Evolutionary conservation across 1,140 invertebrate genomes (phyloP).

Genomic region (Gryon sp.): DNA sequence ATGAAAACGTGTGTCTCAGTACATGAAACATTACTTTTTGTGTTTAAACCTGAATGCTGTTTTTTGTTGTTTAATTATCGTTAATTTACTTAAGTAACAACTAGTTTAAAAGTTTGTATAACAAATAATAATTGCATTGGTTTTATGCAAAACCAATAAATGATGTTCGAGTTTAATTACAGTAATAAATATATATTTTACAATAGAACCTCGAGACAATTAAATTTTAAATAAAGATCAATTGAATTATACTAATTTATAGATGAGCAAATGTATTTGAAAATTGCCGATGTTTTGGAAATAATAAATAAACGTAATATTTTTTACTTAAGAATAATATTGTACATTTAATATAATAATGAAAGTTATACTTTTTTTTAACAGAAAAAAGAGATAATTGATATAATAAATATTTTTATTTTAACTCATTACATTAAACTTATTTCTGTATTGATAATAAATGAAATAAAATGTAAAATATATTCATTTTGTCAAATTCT

Average conservation of each 20-base stretch:
- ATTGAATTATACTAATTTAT: constrained; percentile 6
- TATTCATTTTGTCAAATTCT: constrained; percentile 13
- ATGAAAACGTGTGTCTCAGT: constrained; percentile 12
- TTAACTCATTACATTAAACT: background rate
- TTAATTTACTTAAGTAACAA: constrained; percentile 24
- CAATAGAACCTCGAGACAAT: constrained; percentile 54
- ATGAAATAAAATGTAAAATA: too few species aligned
- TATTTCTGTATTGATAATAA: background rate
- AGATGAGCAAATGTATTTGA: background rate
- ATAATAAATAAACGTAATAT: background rate
- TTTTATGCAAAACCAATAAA: constrained; percentile 39
- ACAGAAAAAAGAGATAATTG: background rate
- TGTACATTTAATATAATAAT: too few species aligned
- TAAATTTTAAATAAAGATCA: constrained; percentile 1
- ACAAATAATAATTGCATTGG: constrained; percentile 57
- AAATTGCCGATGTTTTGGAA: background rate
- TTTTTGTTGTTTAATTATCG: constrained; percentile 3
- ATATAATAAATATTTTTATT: background rate
- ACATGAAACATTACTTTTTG: constrained; percentile 31
- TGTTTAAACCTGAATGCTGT: background rate
- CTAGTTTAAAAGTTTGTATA: constrained; percentile 57
- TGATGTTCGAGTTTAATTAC: constrained; percentile 39
- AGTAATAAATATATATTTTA: constrained; percentile 43
- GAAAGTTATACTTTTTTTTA: background rate
- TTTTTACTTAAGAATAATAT: background rate